These are phyloP conservation scores for Dioctria rufipes DNA, from an alignment of 2,888 invertebrate species.

Conservation along the genomic window DNA sequence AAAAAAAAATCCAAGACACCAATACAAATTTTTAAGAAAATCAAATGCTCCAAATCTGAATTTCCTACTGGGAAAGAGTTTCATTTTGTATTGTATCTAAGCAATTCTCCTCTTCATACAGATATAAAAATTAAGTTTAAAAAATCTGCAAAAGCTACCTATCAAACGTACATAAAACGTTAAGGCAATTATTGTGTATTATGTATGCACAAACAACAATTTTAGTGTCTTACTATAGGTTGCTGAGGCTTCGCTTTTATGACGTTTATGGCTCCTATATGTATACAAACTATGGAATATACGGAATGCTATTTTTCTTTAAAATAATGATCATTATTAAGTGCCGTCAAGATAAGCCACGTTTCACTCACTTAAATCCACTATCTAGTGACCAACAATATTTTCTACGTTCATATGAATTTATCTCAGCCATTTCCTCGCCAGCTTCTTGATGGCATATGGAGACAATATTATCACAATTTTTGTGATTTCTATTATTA, in stretches of 20 bases:
- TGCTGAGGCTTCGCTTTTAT: not conserved
- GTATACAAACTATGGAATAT: slow-evolving; percentile 26
- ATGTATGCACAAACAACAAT: not conserved
- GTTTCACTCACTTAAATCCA: slow-evolving; percentile 34
- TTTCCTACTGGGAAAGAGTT: not conserved
- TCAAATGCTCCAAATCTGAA: not conserved
- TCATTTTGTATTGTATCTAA: not conserved
- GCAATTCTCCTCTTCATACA: not conserved
- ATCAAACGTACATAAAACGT: slow-evolving; percentile 34
- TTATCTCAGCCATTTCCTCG: slow-evolving; percentile 61
- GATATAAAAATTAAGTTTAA: slow-evolving; percentile 9
- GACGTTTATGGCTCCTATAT: not conserved
- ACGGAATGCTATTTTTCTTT: not conserved
- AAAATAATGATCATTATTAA: not conserved
- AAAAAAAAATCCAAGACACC: no score
- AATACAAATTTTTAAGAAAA: not conserved
- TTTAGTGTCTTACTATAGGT: not conserved
- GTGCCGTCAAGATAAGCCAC: not conserved
- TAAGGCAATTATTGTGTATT: slow-evolving; percentile 35
- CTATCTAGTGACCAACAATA: slow-evolving; percentile 60
- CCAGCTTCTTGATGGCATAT: slow-evolving; percentile 57
- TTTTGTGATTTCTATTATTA: slow-evolving; percentile 24
- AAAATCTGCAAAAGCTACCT: slow-evolving; percentile 42
- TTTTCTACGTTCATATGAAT: slow-evolving; percentile 58
- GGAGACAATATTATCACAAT: slow-evolving; percentile 50